Evolutionary conservation across 2,888 invertebrate species (phyloP), one percentile per base, ranked within the genome.

Genomic region (Drosophila percnosoma): DNA sequence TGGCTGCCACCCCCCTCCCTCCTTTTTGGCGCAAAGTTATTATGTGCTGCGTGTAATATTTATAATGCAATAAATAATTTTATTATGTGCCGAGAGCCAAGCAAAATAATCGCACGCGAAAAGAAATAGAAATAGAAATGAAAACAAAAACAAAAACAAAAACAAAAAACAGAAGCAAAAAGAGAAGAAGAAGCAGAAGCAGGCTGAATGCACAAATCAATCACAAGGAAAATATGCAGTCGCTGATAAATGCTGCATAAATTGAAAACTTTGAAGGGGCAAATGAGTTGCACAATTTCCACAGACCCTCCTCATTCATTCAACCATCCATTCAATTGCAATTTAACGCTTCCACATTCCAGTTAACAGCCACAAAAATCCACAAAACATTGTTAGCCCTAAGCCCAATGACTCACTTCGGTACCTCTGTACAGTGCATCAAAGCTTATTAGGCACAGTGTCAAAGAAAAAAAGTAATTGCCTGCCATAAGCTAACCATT

Each of bases 51-150:
- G 69, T 82, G 80, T 69, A 73, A 82, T 83, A 78, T 83, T 87
- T 87, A 89, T 89, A 88, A 85, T 85, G 87, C 79, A 89, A 88
- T 88, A 88, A 88, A 88, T 84, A 87, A 82, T 87, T 88, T 88
- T 89, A 88, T 88, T 88, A 82, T 82, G 82, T 80, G 83, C 79
- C 70, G 73, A 80, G 73, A 72, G 70, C 78, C n/a, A 15, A 21
- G 71, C 78, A 77, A 87, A 84, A 84, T 84, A 82, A 82, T 73
- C 84, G 75, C 70, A 34, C 40, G 18, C 29, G 29, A n/a, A 29
- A 29, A 5, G n/a, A n/a, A 29, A 13, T n/a, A 18, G n/a, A 11
- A 51, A 29, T 24, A 24, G 24, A 24, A 24, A 24, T 7, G 7
- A 45, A 45, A 24, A 24, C 1, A 24, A 21, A 68, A 53, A 54